Evolutionary conservation across 2,888 invertebrate species (phyloP).

Genomic region (Piscicola geometra): DNA sequence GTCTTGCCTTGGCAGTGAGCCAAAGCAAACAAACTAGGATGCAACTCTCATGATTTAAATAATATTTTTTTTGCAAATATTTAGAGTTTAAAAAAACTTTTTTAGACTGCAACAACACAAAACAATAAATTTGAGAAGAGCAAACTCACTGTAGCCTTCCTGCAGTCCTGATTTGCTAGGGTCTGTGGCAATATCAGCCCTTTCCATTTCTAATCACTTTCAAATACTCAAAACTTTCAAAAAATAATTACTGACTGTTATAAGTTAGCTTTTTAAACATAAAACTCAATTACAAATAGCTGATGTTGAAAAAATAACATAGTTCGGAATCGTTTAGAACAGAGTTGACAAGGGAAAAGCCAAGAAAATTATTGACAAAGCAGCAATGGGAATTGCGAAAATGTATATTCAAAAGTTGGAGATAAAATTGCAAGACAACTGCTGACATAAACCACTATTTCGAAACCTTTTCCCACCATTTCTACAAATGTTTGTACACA

Average conservation of each 20-base stretch:
- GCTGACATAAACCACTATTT: neutral
- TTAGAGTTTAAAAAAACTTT: no score
- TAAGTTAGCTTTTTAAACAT: neutral
- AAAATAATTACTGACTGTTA: neutral
- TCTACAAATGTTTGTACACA: conserved; percentile 16
- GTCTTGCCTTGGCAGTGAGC: no score
- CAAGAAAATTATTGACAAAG: neutral
- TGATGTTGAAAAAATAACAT: neutral
- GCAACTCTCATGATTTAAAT: no score
- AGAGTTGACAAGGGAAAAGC: neutral
- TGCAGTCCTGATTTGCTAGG: neutral
- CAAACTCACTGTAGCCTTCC: conserved; percentile 18
- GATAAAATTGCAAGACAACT: neutral
- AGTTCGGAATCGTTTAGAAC: neutral
- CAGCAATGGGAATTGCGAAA: neutral
- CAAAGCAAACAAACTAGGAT: no score
- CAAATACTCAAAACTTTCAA: neutral
- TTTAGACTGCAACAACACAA: neutral
- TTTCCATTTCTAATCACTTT: neutral
- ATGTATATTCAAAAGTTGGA: neutral
- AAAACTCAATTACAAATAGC: neutral
- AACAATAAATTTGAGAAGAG: neutral
- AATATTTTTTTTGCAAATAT: no score
- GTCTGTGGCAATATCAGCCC: neutral
- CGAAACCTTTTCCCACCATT: neutral